Base-by-base conservation (phyloP, 2,797 vertebrate species). In the Lophius americanus region DNA sequence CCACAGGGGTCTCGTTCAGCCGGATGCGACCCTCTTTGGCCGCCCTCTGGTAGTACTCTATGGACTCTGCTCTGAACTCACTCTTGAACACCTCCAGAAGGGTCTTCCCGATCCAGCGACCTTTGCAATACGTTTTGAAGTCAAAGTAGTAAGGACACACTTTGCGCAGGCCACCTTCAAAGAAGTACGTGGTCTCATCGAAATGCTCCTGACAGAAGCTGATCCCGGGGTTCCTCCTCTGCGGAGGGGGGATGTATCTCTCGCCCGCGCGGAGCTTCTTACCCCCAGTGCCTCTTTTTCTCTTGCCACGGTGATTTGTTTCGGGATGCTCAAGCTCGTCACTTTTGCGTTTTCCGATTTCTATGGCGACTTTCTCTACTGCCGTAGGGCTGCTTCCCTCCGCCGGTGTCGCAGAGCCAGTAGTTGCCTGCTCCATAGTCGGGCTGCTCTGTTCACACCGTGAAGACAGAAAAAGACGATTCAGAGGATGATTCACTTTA, bases 71-170 rank as follows among this genome's bases (percentile, higher is more conserved):
- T 35, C 96, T 93, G 91, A 99, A 99, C 88, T 99, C 98, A 3
- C 82, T 91, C 71, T 86, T 78, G 86, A 99, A 99, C 57, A 99
- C 96, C 1, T 99, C 91, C 52, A 91, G 73, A 1, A 99, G 93
- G 64, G 84, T 97, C 85, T 91, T 96, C 42, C 98, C 98, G 47
- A 99, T 82, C 98, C 98, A 99, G 38, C 98, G 96, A 4, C 97
- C 97, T 85, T 99, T 99, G 78, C 98, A 99, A 85, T 99, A 99
- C 0, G 96, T 96, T 66, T 88, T 93, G 72, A 98, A 99, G 56
- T 99, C 96, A 67, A 94, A 99, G 78, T 93, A 97, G 83, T 99
- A 99, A 0, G 98, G 97, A 1, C 77, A 78, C 53, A 99, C 98
- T 89, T 98, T 99, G 49, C 98, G 95, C 57, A 99, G 93, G 0